Percentiles rank a stretch among this genome's conserved stretches.
Evolutionary conservation across 2,797 vertebrate genomes (phyloP).

Genomic region (Typhlichthys eigenmanni): DNA sequence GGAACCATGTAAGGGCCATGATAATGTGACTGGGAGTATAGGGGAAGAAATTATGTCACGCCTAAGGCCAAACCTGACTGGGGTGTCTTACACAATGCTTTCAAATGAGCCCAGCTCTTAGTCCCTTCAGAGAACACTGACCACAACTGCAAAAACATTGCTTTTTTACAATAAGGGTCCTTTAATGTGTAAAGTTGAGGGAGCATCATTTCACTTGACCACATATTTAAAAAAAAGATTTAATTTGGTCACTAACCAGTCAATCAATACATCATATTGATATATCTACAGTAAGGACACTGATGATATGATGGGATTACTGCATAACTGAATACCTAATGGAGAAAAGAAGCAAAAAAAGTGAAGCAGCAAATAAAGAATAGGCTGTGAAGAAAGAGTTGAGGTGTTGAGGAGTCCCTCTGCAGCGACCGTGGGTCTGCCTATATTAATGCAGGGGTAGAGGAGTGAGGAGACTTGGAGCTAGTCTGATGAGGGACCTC

Average conservation of each 20-base stretch:
- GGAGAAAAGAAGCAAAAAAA: conserved; percentile 34
- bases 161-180: too few relatives aligned
- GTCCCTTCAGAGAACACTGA: too few relatives aligned
- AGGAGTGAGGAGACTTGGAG: conserved; percentile 22
- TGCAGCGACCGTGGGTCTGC: conserved; percentile 50
- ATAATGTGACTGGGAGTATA: too few relatives aligned
- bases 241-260: too few relatives aligned
- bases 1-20: conserved; percentile 7
- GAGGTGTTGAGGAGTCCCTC: conserved; percentile 76
- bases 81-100: too few relatives aligned
- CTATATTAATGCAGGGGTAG: conserved; percentile 19
- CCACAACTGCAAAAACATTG: too few relatives aligned
- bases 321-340: conserved; percentile 25
- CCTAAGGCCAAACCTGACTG: too few relatives aligned
- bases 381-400: conserved; percentile 50
- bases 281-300: conserved; percentile 34
- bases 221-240: too few relatives aligned
- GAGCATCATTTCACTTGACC: too few relatives aligned
- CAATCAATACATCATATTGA: neutral
- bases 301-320: conserved; percentile 14
- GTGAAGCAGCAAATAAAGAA: conserved; percentile 41
- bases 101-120: too few relatives aligned
- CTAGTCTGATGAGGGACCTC: neutral
- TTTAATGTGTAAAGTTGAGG: too few relatives aligned
- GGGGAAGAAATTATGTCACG: too few relatives aligned